A percentile compares a stretch with the other conserved stretches of the same genome.
These are phyloP conservation scores for Argynnis bischoffii DNA, from an alignment of 2,888 invertebrate genomes.

Conservation along the genomic window DNA sequence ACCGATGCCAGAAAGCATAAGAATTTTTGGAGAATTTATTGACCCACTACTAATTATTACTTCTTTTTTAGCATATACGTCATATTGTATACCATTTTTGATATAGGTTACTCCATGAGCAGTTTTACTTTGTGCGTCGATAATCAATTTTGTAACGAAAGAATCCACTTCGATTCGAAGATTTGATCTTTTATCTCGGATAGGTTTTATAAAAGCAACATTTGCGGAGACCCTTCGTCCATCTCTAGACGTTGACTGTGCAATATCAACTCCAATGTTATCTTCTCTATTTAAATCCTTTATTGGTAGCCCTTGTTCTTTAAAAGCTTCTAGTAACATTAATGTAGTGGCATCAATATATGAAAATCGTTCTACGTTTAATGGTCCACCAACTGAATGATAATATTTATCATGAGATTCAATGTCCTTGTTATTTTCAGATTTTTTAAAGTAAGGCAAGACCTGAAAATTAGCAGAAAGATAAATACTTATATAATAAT, in stretches of 20 bases:
- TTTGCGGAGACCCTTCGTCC: constrained; percentile 85
- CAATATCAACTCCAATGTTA: constrained; percentile 83
- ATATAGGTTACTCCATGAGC: constrained; percentile 70
- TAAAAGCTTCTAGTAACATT: constrained; percentile 82
- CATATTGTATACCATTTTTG: constrained; percentile 66
- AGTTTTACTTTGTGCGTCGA: constrained; percentile 78
- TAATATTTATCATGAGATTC: constrained; percentile 79
- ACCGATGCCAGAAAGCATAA: constrained; percentile 87
- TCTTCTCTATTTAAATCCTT: constrained; percentile 82
- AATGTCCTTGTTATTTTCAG: constrained; percentile 84
- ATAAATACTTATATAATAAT: neutral
- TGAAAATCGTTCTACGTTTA: constrained; percentile 84
- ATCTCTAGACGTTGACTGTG: constrained; percentile 84
- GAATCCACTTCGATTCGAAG: constrained; percentile 77
- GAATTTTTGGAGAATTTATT: constrained; percentile 84
- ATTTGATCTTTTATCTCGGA: constrained; percentile 79
- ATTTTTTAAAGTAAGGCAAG: constrained; percentile 87
- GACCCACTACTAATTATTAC: constrained; percentile 84
- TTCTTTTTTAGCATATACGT: constrained; percentile 81
- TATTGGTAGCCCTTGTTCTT: constrained; percentile 83
- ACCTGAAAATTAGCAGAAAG: constrained; percentile 69
- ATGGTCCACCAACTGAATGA: constrained; percentile 84
- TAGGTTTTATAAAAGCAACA: constrained; percentile 85
- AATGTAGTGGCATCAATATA: constrained; percentile 83
- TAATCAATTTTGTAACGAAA: constrained; percentile 80